phyloP scores from a whole-genome alignment of 2,797 vertebrate genomes.

The Characodon lateralis region DNA sequence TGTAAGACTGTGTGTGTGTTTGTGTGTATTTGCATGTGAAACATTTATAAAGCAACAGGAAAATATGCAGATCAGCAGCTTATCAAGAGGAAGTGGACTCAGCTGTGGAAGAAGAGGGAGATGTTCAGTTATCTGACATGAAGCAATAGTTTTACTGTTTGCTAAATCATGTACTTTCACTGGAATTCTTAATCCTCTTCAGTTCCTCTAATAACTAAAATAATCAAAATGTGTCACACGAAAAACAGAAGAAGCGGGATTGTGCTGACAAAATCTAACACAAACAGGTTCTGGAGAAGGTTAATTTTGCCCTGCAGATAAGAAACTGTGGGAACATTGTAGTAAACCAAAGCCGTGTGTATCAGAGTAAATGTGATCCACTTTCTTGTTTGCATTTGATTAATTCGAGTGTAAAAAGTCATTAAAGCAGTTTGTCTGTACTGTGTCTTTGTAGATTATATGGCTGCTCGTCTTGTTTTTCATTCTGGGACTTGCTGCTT shows the following conservation, averaged over 20 bases:
- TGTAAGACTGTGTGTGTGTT: constrained; percentile 77
- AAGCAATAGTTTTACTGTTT: constrained; percentile 23
- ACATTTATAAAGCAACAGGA: not conserved
- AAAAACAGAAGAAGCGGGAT: not conserved
- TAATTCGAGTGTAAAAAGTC: not conserved
- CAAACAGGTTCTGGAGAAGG: not conserved
- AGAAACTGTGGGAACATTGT: not conserved
- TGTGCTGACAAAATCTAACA: not conserved
- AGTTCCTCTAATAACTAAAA: constrained; percentile 9
- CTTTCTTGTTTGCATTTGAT: not conserved
- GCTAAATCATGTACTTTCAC: constrained; percentile 12
- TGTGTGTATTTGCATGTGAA: not conserved
- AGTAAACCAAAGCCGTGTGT: not conserved
- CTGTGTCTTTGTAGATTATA: constrained; percentile 79
- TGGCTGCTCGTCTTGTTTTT: constrained; percentile 93
- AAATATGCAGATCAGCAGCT: constrained; percentile 3
- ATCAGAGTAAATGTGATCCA: not conserved
- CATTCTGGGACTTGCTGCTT: constrained; percentile 88
- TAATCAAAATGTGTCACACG: not conserved
- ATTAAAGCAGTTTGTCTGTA: constrained; percentile 9
- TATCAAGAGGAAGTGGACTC: constrained; percentile 38
- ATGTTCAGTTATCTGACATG: not conserved
- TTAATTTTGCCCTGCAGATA: not conserved
- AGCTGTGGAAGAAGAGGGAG: not conserved
- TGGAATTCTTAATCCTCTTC: not conserved